These are phyloP conservation scores for Timandra comae DNA, from an alignment of 2,888 invertebrate species.

Conservation along the genomic window DNA sequence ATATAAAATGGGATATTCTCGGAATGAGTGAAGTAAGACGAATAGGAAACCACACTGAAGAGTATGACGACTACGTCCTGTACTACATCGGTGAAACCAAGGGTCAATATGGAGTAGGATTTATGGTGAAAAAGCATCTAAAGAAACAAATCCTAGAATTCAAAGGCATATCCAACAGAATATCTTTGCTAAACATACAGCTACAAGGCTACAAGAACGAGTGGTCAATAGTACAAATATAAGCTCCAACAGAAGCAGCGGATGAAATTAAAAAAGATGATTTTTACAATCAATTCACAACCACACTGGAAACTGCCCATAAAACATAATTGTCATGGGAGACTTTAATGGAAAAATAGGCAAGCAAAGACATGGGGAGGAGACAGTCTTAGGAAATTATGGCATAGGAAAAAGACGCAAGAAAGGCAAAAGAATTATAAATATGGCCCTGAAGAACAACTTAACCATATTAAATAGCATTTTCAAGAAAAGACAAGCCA, in stretches of 20 bases:
- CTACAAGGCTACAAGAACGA: conserved; percentile 7
- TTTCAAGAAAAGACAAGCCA: too few relatives aligned
- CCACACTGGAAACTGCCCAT: conserved; percentile 1
- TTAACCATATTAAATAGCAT: too few relatives aligned
- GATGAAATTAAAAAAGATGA: conserved; percentile 5
- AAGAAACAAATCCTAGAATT: conserved; percentile 10
- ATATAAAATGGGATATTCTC: conserved; percentile 11
- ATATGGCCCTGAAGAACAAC: background rate
- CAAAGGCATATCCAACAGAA: conserved; percentile 11
- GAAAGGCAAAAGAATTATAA: background rate
- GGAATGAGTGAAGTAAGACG: conserved; percentile 11
- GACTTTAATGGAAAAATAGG: background rate
- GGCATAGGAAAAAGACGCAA: background rate
- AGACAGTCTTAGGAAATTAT: background rate
- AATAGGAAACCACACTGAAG: conserved; percentile 8
- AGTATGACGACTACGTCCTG: conserved; percentile 8
- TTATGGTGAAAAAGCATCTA: conserved; percentile 7
- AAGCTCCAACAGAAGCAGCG: conserved; percentile 9
- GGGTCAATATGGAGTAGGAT: conserved; percentile 10
- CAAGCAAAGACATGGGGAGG: background rate
- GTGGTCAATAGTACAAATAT: conserved; percentile 10
- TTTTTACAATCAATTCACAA: conserved; percentile 4
- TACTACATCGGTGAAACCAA: conserved; percentile 8
- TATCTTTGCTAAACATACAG: conserved; percentile 6
- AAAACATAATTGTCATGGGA: background rate